Conservation (phyloP, 1,140 invertebrate genomes). For the Heliothis subflexa region DNA sequence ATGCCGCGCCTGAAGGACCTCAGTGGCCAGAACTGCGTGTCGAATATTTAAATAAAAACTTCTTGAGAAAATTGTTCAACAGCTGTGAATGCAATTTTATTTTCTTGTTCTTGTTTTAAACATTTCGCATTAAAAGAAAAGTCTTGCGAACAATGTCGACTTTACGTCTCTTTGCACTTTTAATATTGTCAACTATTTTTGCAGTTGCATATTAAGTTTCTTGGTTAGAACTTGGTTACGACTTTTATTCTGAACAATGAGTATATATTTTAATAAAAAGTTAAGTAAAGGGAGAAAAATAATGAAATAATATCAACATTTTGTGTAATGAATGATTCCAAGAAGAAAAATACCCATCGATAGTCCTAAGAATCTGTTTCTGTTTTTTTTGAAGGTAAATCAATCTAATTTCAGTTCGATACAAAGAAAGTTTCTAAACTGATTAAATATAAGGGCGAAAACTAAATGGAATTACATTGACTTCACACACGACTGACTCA, state of each 20-base stretch:
- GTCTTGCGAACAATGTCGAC: conserved; percentile 4
- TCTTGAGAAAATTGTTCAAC: conserved; percentile 8
- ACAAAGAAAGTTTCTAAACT: too few species aligned
- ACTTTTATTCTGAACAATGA: not conserved
- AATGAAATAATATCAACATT: too few species aligned
- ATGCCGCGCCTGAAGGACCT: not conserved
- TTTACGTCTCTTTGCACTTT: conserved; percentile 3
- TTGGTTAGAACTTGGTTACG: not conserved
- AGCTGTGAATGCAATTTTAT: not conserved
- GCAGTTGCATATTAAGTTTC: not conserved
- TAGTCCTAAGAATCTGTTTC: too few species aligned
- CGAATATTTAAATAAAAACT: conserved; percentile 11
- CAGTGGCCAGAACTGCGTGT: conserved; percentile 1
- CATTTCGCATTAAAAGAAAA: conserved; percentile 13
- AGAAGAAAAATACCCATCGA: too few species aligned
- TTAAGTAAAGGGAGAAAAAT: too few species aligned
- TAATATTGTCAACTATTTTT: conserved; percentile 17
- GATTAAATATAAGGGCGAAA: too few species aligned
- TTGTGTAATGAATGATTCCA: too few species aligned
- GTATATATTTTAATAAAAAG: too few species aligned
- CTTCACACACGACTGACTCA: too few species aligned
- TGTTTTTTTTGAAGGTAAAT: too few species aligned
- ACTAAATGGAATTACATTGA: too few species aligned
- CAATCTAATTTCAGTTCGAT: too few species aligned
- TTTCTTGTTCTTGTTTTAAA: conserved; percentile 16